Conservation (phyloP, 2,888 invertebrate genomes). For the Polydrusus tereticollis region DNA sequence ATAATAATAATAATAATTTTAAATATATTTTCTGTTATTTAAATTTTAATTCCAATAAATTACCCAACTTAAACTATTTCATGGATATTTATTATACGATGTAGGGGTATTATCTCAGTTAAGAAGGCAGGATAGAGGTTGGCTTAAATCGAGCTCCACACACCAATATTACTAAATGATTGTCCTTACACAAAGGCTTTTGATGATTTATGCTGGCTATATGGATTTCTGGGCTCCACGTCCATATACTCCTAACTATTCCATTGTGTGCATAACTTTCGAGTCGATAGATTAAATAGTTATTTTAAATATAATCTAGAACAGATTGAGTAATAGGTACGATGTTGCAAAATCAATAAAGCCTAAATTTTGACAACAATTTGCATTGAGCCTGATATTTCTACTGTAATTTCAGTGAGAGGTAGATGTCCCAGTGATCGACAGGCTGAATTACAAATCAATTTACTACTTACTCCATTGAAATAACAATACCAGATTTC, state of each 20-base stretch:
- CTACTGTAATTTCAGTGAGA: too few relatives aligned
- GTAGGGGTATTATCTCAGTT: slow-evolving; percentile 35
- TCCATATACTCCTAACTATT: slow-evolving; percentile 33
- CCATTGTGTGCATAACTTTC: slow-evolving; percentile 8
- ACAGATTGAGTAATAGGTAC: background rate
- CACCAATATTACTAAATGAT: slow-evolving; percentile 61
- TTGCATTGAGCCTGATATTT: too few relatives aligned
- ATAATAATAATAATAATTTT: background rate
- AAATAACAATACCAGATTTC: too few relatives aligned
- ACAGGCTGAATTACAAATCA: too few relatives aligned
- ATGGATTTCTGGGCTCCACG: slow-evolving; percentile 50
- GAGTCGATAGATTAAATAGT: background rate
- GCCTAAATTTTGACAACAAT: too few relatives aligned
- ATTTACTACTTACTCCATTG: too few relatives aligned
- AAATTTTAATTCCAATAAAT: background rate
- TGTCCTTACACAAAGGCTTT: slow-evolving; percentile 63
- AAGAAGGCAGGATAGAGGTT: slow-evolving; percentile 31
- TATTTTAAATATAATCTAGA: background rate
- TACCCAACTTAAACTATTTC: background rate
- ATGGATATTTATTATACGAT: slow-evolving; percentile 11
- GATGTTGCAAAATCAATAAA: too few relatives aligned
- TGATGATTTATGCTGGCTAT: slow-evolving; percentile 61
- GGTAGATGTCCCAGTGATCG: too few relatives aligned
- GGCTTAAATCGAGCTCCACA: slow-evolving; percentile 38
- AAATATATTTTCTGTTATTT: background rate